phyloP scores from a whole-genome alignment of 2,113 vertebrate species.

The Diglossa brunneiventris region DNA sequence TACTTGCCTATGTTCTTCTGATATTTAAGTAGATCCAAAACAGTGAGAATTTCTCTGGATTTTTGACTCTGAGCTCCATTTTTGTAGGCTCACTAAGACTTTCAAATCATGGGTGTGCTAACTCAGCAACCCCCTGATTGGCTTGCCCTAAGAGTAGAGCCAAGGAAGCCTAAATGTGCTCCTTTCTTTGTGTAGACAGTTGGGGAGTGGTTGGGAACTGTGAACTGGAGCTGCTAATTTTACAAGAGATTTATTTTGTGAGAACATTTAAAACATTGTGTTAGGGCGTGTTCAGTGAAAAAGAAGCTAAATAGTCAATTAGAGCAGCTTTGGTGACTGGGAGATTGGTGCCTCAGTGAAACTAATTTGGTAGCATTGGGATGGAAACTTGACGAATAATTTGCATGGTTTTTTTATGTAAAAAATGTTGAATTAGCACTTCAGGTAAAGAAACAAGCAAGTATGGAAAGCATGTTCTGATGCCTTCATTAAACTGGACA shows the following conservation, averaged over 20 bases:
- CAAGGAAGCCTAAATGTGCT: neutral
- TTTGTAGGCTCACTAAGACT: neutral
- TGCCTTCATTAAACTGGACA: slow-evolving; percentile 7
- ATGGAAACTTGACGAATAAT: neutral
- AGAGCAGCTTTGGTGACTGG: neutral
- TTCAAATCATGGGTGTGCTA: neutral
- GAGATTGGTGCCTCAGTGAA: neutral
- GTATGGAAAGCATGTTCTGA: neutral
- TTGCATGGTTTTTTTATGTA: neutral
- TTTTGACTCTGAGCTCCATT: neutral
- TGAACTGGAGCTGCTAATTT: neutral
- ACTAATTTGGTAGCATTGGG: neutral
- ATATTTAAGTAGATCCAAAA: neutral
- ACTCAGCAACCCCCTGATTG: neutral
- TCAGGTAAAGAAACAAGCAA: neutral
- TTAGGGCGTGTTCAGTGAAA: neutral
- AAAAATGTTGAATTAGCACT: neutral
- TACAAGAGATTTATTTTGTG: neutral
- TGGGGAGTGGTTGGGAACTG: neutral
- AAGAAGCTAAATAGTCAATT: neutral
- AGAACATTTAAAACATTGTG: neutral
- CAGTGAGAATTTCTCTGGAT: neutral
- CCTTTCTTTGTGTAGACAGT: neutral
- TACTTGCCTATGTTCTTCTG: neutral
- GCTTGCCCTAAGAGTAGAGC: neutral